phyloP scores from a whole-genome alignment of 1,140 invertebrate genomes.

The Branchinecta lynchi region DNA sequence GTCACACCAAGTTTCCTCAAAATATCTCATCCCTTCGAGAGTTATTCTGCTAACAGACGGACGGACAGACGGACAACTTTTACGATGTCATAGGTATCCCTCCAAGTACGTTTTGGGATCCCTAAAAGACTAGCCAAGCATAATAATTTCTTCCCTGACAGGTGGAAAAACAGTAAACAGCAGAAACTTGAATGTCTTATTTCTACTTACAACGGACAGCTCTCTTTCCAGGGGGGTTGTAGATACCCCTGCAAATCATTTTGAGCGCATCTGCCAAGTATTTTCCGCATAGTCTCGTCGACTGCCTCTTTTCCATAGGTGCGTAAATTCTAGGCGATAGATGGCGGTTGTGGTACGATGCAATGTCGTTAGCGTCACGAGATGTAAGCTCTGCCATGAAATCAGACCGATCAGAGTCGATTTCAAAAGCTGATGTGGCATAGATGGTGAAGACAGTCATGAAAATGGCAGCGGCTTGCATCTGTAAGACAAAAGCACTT shows the following conservation, averaged over 20 bases:
- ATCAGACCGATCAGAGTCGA: not conserved
- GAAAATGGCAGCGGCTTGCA: not conserved
- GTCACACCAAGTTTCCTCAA: no score
- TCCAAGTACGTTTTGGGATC: no score
- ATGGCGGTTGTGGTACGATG: not conserved
- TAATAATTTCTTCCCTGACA: no score
- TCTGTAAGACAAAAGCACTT: not conserved
- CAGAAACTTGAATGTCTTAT: no score
- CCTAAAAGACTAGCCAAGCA: no score
- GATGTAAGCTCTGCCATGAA: not conserved
- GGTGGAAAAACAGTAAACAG: no score
- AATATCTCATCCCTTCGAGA: no score
- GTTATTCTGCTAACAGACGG: no score
- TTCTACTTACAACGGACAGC: not conserved
- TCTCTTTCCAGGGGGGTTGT: not conserved
- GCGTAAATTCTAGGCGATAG: not conserved
- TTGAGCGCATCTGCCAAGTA: not conserved
- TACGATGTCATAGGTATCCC: no score
- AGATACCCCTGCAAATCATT: constrained; percentile 1
- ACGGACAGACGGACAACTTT: no score
- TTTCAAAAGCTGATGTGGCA: constrained; percentile 3
- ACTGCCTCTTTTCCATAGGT: not conserved
- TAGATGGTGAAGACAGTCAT: not conserved
- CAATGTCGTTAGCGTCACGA: not conserved
- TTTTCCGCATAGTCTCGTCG: not conserved